Conservation (phyloP, 2,888 invertebrate species). For the Steinernema carpocapsae region DNA sequence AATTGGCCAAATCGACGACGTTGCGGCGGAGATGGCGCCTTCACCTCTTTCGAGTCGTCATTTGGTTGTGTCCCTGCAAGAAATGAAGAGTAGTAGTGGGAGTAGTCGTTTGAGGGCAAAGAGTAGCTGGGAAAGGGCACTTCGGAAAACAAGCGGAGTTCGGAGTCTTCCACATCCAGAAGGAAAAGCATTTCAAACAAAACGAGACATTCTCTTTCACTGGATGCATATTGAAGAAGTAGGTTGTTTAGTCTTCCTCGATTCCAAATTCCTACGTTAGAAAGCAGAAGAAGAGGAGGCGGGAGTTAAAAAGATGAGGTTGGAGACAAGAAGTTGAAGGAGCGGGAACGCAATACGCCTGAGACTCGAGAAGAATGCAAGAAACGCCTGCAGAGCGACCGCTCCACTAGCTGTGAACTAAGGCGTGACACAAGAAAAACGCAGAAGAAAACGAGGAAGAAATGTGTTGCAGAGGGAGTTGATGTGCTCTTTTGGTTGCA, state of each 20-base stretch:
- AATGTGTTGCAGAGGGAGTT: no score
- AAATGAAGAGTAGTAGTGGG: slow-evolving; percentile 1
- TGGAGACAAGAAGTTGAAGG: neutral
- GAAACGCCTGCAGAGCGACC: no score
- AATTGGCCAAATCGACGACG: slow-evolving; percentile 35
- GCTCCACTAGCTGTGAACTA: no score
- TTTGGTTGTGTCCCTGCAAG: neutral
- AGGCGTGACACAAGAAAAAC: no score
- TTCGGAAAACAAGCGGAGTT: neutral
- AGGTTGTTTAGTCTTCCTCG: neutral
- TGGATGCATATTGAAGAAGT: neutral
- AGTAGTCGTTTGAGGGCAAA: neutral
- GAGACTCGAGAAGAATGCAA: no score
- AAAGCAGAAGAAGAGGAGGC: neutral
- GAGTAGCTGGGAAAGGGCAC: neutral
- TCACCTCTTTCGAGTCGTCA: slow-evolving; percentile 16
- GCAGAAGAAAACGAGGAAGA: no score
- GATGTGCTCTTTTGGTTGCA: no score
- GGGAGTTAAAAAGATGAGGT: neutral
- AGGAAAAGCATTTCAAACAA: neutral
- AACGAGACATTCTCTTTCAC: neutral
- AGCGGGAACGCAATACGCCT: no score
- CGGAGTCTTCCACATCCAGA: neutral
- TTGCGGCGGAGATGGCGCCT: slow-evolving; percentile 12
- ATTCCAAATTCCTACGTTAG: neutral